A percentile compares a stretch with the other conserved stretches of the same genome.
These are phyloP conservation scores for Andrena haemorrhoa DNA, from an alignment of 2,888 invertebrate genomes.

Conservation along the genomic window DNA sequence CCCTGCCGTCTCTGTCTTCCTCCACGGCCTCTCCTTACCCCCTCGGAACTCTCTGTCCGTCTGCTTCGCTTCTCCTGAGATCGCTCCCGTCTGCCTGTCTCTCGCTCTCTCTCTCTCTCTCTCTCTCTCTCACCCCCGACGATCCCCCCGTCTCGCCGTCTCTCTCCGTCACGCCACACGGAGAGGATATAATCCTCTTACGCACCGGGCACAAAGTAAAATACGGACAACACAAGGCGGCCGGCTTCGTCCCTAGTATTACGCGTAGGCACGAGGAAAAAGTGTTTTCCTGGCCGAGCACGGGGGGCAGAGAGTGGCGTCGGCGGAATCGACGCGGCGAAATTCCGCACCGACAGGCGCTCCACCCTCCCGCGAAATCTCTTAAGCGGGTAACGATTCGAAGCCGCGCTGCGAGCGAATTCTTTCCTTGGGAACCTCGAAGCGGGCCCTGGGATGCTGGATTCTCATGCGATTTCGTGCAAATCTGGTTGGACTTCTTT, in stretches of 20 bases:
- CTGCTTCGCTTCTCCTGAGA: constrained; percentile 12
- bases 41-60: constrained; percentile 12
- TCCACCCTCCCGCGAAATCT: constrained; percentile 67
- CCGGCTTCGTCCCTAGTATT: constrained; percentile 64
- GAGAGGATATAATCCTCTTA: constrained; percentile 83
- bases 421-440: background rate
- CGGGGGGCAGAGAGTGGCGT: constrained; percentile 8
- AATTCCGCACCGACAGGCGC: constrained; percentile 20
- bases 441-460: background rate
- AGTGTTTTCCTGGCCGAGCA: constrained; percentile 18
- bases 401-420: constrained; percentile 19
- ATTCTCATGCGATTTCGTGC: background rate
- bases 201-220: constrained; percentile 83
- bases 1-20: constrained; percentile 38
- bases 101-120: constrained; percentile 33
- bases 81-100: constrained; percentile 26
- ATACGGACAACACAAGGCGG: constrained; percentile 73
- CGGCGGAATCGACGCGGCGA: constrained; percentile 10
- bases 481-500: background rate
- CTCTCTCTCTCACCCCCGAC: constrained; percentile 5
- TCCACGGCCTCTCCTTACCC: constrained; percentile 31
- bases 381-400: constrained; percentile 76
- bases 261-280: constrained; percentile 61
- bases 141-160: background rate
- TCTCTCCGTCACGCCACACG: constrained; percentile 37